Percentiles rank a stretch among this genome's conserved stretches.
These are phyloP conservation scores for Chaetodon auriga DNA, from an alignment of 2,113 vertebrate genomes.

Conservation along the genomic window DNA sequence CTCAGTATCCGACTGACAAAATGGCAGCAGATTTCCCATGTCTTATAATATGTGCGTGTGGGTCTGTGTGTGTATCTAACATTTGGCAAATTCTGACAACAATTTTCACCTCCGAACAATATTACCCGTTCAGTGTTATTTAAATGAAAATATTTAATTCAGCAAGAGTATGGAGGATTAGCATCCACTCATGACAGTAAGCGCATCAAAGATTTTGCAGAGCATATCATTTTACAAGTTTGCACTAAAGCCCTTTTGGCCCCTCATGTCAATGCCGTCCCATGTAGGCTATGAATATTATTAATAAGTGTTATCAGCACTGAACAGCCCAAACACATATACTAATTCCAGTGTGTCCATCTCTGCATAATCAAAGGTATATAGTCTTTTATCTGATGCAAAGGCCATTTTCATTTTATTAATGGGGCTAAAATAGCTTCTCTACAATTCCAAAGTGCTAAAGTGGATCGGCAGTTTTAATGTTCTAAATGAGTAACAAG, in stretches of 20 bases:
- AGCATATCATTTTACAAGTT: conserved; percentile 64
- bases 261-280: conserved; percentile 39
- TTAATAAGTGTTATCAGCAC: conserved; percentile 36
- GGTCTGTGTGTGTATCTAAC: not conserved
- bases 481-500: conserved; percentile 59
- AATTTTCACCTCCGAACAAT: conserved; percentile 37
- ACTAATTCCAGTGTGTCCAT: conserved; percentile 15
- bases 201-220: conserved; percentile 67
- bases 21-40: not conserved
- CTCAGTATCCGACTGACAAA: no score
- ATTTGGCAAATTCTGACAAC: not conserved
- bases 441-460: conserved; percentile 33
- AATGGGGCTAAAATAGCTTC: conserved; percentile 48
- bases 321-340: conserved; percentile 22
- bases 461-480: conserved; percentile 52
- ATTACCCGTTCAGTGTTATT: conserved; percentile 56
- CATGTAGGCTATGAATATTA: conserved; percentile 31
- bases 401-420: conserved; percentile 37
- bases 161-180: conserved; percentile 65
- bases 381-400: conserved; percentile 30
- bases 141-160: conserved; percentile 65
- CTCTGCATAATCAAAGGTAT: conserved; percentile 29
- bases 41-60: not conserved
- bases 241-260: conserved; percentile 33
- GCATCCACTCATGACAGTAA: conserved; percentile 63